A percentile compares a stretch with the other conserved stretches of the same genome.
These are phyloP conservation scores for Anisognathus igniventris DNA, from an alignment of 2,797 vertebrate genomes.

Conservation along the genomic window DNA sequence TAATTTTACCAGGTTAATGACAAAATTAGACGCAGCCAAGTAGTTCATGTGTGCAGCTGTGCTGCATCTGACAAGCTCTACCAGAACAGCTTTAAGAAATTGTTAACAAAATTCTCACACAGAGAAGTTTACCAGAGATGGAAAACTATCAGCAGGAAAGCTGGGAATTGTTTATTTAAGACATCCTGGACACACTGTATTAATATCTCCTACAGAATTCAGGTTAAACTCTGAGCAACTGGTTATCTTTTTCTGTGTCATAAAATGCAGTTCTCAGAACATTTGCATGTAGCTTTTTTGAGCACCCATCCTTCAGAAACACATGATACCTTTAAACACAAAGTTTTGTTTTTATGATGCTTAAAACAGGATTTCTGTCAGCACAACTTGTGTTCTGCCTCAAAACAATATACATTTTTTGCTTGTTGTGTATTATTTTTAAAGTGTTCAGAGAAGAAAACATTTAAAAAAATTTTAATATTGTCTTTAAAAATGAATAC, in stretches of 20 bases:
- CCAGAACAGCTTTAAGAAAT: not conserved
- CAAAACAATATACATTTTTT: not conserved
- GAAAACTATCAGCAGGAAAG: not conserved
- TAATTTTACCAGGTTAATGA: not conserved
- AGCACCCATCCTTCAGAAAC: not conserved
- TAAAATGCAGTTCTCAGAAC: not conserved
- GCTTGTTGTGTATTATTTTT: not conserved
- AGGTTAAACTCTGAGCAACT: not conserved
- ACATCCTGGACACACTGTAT: not conserved
- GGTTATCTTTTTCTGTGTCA: not conserved
- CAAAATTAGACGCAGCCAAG: not conserved
- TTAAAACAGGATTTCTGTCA: not conserved
- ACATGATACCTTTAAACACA: not conserved
- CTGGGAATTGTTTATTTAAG: not conserved
- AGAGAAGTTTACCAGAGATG: not conserved
- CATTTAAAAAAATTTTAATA: not conserved
- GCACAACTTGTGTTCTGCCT: not conserved
- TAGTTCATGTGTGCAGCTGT: not conserved
- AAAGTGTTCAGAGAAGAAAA: not conserved
- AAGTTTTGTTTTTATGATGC: not conserved
- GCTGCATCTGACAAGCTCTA: not conserved
- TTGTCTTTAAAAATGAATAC: conserved; percentile 8
- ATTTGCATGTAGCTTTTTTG: not conserved
- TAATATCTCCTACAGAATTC: not conserved
- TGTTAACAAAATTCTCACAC: not conserved